These are phyloP conservation scores for Apotomis turbidana DNA, from an alignment of 2,888 invertebrate genomes.

Conservation along the genomic window DNA sequence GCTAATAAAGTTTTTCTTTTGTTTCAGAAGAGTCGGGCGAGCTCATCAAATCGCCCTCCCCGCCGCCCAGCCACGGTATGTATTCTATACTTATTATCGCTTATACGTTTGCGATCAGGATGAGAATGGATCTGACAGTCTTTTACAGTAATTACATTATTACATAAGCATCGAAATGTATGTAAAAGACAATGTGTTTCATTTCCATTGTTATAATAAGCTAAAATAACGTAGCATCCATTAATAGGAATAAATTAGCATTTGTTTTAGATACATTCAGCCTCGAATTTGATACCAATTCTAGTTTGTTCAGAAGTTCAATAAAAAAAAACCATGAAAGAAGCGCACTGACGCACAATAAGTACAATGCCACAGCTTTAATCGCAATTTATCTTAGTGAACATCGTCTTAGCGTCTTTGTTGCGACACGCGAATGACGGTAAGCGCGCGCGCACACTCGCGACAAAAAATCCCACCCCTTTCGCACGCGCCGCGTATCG, in stretches of 20 bases:
- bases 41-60: slow-evolving; percentile 91
- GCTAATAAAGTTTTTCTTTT: slow-evolving; percentile 45
- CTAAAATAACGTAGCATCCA: too few relatives aligned
- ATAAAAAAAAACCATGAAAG: neutral
- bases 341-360: slow-evolving; percentile 10
- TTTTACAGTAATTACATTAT: too few relatives aligned
- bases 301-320: neutral
- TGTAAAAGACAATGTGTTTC: neutral
- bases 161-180: too few relatives aligned
- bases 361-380: slow-evolving; percentile 24
- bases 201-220: too few relatives aligned
- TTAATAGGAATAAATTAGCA: neutral
- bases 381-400: slow-evolving; percentile 34
- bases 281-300: neutral
- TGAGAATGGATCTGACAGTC: too few relatives aligned
- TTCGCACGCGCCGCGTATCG: slow-evolving; percentile 37
- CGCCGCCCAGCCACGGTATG: slow-evolving; percentile 90
- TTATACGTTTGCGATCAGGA: too few relatives aligned
- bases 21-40: slow-evolving; percentile 83
- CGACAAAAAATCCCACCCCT: slow-evolving; percentile 43
- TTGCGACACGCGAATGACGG: slow-evolving; percentile 26
- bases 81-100: slow-evolving; percentile 44
- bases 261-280: neutral
- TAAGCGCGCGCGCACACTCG: slow-evolving; percentile 46
- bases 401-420: slow-evolving; percentile 25